Evolutionary conservation across 2,797 vertebrate genomes (phyloP), one percentile per base, ranked within the genome.

Genomic region (Macrochelys suwanniensis): DNA sequence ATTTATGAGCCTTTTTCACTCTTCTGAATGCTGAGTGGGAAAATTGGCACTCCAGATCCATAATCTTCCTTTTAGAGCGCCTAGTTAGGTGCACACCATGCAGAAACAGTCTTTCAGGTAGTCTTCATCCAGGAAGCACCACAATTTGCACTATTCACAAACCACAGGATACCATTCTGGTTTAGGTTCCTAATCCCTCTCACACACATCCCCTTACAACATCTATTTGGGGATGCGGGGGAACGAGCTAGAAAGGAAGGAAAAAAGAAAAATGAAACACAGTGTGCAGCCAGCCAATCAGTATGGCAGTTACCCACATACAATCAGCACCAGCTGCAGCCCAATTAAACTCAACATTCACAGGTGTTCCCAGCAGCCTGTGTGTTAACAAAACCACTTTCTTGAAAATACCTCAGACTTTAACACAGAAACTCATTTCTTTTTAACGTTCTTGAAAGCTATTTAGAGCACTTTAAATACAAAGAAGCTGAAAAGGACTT

Each of bases 311-410:
- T 95, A 88, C 87, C 83, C 45, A 1, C 87, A 11, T 95, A 97
- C 98, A 97, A 95, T 98, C 45, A 51, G 56, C 94, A 89, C 97
- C 98, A 98, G 98, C 98, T 98, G 98, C 98, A 97, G 97, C 97
- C 97, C 97, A 98, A 97, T 98, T 97, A 98, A 98, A 98, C 89
- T 94, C 96, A 50, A 94, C 97, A 97, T 97, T 97, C 98, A 98
- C 98, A 98, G 98, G 98, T 98, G 98, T 97, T 98, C 97, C 97
- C 90, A 54, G 93, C 97, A 97, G 97, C 97, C 25, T 84, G 94
- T 2, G 90, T 90, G 82, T 94, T 93, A 97, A 98, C 96, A 97
- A 98, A 98, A 97, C 96, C 97, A 95, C 96, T 97, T 97, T 97
- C 97, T 97, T 96, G 95, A 97, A 97, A 98, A 95, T 98, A 98